A percentile compares a stretch with the other conserved stretches of the same genome.
Conservation (phyloP, 2,888 invertebrate genomes). For the Stenotaenia linearis region DNA sequence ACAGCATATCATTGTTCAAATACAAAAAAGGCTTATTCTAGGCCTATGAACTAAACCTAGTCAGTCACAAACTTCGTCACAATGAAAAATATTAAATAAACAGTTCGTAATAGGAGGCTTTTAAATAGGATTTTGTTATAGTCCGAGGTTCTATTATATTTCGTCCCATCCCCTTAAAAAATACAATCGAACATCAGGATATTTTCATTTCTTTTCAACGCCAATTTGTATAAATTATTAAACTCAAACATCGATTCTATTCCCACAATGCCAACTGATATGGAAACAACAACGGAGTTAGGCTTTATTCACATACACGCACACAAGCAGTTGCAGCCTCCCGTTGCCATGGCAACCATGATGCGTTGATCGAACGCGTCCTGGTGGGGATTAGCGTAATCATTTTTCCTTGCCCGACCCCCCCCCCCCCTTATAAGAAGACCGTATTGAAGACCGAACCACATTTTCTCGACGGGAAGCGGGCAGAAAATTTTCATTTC, state of each 20-base stretch:
- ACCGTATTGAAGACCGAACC: slow-evolving; percentile 19
- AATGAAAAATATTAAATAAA: no score
- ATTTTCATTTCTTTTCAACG: not conserved
- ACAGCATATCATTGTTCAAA: no score
- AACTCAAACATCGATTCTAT: slow-evolving; percentile 1
- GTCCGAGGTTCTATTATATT: no score
- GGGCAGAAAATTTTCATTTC: slow-evolving; percentile 26
- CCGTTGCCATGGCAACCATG: slow-evolving; percentile 4
- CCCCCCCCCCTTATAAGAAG: not conserved
- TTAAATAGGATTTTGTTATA: no score
- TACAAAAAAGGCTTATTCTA: no score
- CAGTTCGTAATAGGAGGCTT: no score
- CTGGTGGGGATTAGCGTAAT: slow-evolving; percentile 26
- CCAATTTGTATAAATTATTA: not conserved
- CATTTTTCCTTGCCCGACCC: slow-evolving; percentile 18
- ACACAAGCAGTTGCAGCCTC: not conserved
- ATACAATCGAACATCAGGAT: not conserved
- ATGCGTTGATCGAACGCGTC: slow-evolving; percentile 26
- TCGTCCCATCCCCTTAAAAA: no score
- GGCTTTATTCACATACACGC: not conserved
- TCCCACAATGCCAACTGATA: not conserved
- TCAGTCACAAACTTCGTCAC: no score
- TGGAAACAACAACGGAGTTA: not conserved
- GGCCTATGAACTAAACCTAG: no score
- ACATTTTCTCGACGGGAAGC: slow-evolving; percentile 20